A percentile compares a stretch with the other conserved stretches of the same genome.
Conservation (phyloP, 1,140 invertebrate genomes). For the Drosophila burlai region DNA sequence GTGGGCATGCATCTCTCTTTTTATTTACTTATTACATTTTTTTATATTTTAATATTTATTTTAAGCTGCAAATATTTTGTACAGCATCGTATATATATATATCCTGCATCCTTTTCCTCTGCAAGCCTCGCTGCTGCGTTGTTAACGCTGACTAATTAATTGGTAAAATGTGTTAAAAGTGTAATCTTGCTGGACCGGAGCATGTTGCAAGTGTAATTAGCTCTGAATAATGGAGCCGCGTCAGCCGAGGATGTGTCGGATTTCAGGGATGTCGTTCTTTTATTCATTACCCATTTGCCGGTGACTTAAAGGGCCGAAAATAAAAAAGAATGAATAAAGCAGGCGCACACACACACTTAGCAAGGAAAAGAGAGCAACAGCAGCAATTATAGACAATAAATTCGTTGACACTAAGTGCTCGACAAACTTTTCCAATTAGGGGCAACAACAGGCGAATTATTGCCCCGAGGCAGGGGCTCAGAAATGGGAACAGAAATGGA, state of each 20-base stretch:
- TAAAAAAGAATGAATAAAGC: constrained; percentile 9
- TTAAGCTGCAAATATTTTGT: background rate
- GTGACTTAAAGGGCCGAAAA: constrained; percentile 4
- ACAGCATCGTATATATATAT: background rate
- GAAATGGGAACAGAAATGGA: background rate
- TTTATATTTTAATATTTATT: background rate
- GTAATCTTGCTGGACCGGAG: constrained; percentile 20
- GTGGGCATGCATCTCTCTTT: no score
- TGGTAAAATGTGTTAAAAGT: constrained; percentile 34
- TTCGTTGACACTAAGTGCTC: constrained; percentile 50
- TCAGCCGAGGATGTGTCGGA: constrained; percentile 9
- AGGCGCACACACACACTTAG: background rate
- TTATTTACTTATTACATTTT: background rate
- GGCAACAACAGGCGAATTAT: constrained; percentile 65
- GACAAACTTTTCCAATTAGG: constrained; percentile 75
- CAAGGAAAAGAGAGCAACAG: background rate
- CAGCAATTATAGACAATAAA: constrained; percentile 53
- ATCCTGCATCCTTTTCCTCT: background rate
- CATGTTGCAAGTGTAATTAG: constrained; percentile 49
- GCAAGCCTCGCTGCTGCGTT: background rate
- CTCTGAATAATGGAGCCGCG: constrained; percentile 32
- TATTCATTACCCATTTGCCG: constrained; percentile 16
- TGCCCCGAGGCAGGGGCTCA: background rate
- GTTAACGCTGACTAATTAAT: constrained; percentile 30
- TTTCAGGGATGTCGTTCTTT: constrained; percentile 3